Conservation (phyloP, 2,888 invertebrate genomes). For the Prosapia bicincta region DNA sequence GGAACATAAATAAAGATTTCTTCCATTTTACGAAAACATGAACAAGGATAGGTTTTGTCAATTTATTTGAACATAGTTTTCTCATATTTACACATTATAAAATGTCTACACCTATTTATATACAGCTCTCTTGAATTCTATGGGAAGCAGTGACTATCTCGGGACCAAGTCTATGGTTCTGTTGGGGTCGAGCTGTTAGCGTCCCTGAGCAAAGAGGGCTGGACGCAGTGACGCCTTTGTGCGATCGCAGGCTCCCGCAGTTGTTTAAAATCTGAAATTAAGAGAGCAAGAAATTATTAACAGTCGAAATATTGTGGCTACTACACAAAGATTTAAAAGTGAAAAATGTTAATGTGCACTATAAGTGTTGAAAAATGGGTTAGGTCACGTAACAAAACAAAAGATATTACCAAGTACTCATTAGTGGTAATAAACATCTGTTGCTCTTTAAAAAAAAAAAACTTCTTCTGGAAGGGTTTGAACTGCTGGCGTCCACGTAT, state of each 20-base stretch:
- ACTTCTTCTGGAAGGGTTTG: too few species aligned
- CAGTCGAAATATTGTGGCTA: too few species aligned
- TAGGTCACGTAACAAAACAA: too few species aligned
- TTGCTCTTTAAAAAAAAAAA: too few species aligned
- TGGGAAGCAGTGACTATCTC: constrained; percentile 85
- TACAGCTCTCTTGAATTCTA: constrained; percentile 88
- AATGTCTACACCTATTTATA: constrained; percentile 54
- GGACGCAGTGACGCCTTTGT: constrained; percentile 60
- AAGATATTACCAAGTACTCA: too few species aligned
- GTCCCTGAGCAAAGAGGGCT: constrained; percentile 9
- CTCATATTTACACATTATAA: constrained; percentile 31
- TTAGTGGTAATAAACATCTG: too few species aligned
- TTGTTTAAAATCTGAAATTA: constrained; percentile 27
- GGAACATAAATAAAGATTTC: neutral
- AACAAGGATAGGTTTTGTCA: constrained; percentile 17
- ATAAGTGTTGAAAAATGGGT: too few species aligned
- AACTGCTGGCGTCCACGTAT: too few species aligned
- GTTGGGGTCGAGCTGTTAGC: constrained; percentile 47
- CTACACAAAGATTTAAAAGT: too few species aligned
- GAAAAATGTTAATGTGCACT: too few species aligned
- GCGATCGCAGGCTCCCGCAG: constrained; percentile 48
- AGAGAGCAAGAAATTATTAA: too few species aligned
- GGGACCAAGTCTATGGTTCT: constrained; percentile 48
- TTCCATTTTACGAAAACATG: neutral
- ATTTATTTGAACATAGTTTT: constrained; percentile 30